phyloP scores from a whole-genome alignment of 2,113 vertebrate species.

The Lasiurus cinereus region DNA sequence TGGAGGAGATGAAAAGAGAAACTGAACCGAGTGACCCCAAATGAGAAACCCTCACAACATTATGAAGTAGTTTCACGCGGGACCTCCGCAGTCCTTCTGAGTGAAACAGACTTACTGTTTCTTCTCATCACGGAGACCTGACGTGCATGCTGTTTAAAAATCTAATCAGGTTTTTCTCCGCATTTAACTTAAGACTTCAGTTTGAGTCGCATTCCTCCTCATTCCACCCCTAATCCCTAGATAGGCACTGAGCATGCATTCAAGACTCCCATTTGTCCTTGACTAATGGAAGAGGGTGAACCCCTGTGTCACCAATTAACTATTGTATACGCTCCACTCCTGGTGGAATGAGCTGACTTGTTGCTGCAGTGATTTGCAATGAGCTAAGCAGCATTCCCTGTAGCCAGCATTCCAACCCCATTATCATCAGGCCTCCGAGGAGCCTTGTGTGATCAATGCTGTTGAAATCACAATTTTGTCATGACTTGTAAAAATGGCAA shows the following conservation, averaged over 20 bases:
- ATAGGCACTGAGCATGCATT: slow-evolving; percentile 17
- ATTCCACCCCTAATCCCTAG: slow-evolving; percentile 50
- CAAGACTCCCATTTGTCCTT: slow-evolving; percentile 74
- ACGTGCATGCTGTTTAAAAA: slow-evolving; percentile 44
- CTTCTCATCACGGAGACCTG: neutral
- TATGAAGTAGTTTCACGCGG: neutral
- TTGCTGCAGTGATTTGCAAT: slow-evolving; percentile 73
- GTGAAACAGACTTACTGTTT: neutral
- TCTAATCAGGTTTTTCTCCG: slow-evolving; percentile 47
- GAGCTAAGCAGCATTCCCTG: slow-evolving; percentile 54
- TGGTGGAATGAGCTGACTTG: slow-evolving; percentile 70
- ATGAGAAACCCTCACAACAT: neutral
- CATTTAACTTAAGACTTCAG: slow-evolving; percentile 66
- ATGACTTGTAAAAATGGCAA: slow-evolving; percentile 53
- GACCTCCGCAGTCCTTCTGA: neutral
- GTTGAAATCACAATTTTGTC: slow-evolving; percentile 71
- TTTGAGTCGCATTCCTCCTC: slow-evolving; percentile 55
- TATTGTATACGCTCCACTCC: slow-evolving; percentile 55
- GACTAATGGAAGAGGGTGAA: slow-evolving; percentile 77
- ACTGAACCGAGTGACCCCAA: neutral
- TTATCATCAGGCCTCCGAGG: slow-evolving; percentile 47
- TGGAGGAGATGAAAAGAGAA: neutral
- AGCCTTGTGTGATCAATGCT: slow-evolving; percentile 48
- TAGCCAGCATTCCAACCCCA: slow-evolving; percentile 70
- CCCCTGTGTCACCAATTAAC: slow-evolving; percentile 72